A percentile compares a stretch with the other conserved stretches of the same genome.
These are phyloP conservation scores for Xiphydria camelus DNA, from an alignment of 2,888 invertebrate genomes.

Conservation along the genomic window DNA sequence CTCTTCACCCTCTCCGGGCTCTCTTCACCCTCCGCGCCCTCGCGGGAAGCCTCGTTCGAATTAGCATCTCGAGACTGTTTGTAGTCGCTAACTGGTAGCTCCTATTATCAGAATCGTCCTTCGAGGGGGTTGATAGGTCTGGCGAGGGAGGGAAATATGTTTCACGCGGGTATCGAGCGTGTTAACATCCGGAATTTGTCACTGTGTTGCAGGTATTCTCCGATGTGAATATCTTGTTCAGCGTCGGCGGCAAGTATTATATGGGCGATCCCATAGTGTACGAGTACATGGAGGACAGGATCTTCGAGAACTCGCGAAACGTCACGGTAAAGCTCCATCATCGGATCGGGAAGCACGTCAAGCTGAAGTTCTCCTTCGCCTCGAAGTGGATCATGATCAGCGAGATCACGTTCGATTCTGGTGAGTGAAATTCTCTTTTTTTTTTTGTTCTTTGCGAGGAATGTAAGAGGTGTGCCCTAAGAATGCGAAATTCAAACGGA, in stretches of 20 bases:
- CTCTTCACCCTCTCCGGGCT: conserved; percentile 2
- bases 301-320: conserved; percentile 80
- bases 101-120: neutral
- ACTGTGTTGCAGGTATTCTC: conserved; percentile 70
- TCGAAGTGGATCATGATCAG: conserved; percentile 88
- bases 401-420: conserved; percentile 85
- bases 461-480: no score
- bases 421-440: conserved; percentile 56
- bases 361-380: conserved; percentile 76
- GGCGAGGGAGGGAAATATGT: no score
- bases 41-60: conserved; percentile 14
- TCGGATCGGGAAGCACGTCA: conserved; percentile 79
- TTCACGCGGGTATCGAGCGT: no score
- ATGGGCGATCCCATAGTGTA: conserved; percentile 77
- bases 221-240: conserved; percentile 78
- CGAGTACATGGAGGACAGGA: conserved; percentile 73
- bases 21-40: no score
- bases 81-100: neutral
- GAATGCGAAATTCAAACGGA: no score
- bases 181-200: neutral
- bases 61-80: conserved; percentile 17
- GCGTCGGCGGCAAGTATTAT: conserved; percentile 78
- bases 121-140: no score
- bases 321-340: conserved; percentile 81
- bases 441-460: neutral